Evolutionary conservation across 2,888 invertebrate genomes (phyloP).

Genomic region (Merodon equestris): DNA sequence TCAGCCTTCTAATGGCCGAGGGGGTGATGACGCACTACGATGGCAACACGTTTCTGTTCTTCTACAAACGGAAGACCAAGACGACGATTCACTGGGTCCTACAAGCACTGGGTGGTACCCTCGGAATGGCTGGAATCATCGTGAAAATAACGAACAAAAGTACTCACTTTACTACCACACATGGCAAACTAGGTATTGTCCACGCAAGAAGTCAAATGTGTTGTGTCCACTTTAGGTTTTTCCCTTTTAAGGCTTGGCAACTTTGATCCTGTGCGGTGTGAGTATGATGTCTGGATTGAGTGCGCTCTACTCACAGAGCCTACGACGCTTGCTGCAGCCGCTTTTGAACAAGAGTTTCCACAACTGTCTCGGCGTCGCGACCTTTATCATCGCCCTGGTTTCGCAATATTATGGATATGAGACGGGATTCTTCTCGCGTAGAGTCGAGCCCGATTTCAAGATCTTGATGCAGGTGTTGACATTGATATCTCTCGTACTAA

Average conservation of each 20-base stretch:
- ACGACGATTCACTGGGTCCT: conserved; percentile 73
- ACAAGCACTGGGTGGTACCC: conserved; percentile 72
- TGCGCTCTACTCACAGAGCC: conserved; percentile 70
- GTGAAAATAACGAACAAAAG: conserved; percentile 72
- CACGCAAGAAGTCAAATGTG: not conserved
- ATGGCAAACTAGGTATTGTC: conserved; percentile 68
- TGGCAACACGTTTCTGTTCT: conserved; percentile 71
- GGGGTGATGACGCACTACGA: conserved; percentile 75
- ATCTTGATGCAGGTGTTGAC: conserved; percentile 72
- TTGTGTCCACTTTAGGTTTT: too few species aligned
- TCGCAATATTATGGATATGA: conserved; percentile 75
- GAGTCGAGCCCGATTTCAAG: conserved; percentile 70
- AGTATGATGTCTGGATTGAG: conserved; percentile 73
- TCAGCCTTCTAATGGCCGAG: conserved; percentile 75
- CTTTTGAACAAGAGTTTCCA: conserved; percentile 74
- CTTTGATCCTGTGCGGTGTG: conserved; percentile 72
- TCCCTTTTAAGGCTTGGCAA: not conserved
- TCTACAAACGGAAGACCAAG: conserved; percentile 71
- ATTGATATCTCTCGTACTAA: conserved; percentile 71
- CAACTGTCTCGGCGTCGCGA: conserved; percentile 72
- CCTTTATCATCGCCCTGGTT: conserved; percentile 73
- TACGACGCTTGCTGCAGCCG: conserved; percentile 70
- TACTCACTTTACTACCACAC: conserved; percentile 64
- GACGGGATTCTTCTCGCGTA: conserved; percentile 71
- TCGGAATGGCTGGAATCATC: conserved; percentile 73